A percentile compares a stretch with the other conserved stretches of the same genome.
These are phyloP conservation scores for Decapterus maruadsi DNA, from an alignment of 2,797 vertebrate species.

Conservation along the genomic window DNA sequence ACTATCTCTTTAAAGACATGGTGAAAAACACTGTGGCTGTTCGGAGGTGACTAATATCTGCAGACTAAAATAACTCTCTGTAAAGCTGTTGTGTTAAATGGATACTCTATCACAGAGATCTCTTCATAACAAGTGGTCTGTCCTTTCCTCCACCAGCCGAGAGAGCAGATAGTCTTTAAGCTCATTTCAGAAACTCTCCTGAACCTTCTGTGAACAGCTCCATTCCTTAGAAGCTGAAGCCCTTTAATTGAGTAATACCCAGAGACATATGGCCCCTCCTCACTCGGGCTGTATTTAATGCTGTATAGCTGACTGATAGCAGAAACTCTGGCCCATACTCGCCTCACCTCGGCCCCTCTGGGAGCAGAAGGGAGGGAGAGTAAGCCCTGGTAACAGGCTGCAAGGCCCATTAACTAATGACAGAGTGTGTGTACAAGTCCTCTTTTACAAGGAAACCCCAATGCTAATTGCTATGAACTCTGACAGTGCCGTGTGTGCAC, in stretches of 20 bases:
- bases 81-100: not conserved
- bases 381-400: slow-evolving; percentile 71
- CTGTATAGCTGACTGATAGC: slow-evolving; percentile 70
- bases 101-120: slow-evolving; percentile 26
- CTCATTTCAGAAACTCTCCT: slow-evolving; percentile 54
- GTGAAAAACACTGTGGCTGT: slow-evolving; percentile 13
- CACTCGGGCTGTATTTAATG: slow-evolving; percentile 66
- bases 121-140: slow-evolving; percentile 28
- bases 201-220: slow-evolving; percentile 42
- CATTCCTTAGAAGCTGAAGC: slow-evolving; percentile 59
- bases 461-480: slow-evolving; percentile 79
- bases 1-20: slow-evolving; percentile 24
- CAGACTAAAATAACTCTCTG: not conserved
- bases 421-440: slow-evolving; percentile 71
- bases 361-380: slow-evolving; percentile 64
- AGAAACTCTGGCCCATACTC: slow-evolving; percentile 62
- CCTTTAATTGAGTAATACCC: slow-evolving; percentile 73
- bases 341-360: slow-evolving; percentile 66
- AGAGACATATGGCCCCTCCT: slow-evolving; percentile 70
- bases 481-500: slow-evolving; percentile 47
- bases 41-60: slow-evolving; percentile 5
- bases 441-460: slow-evolving; percentile 72
- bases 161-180: slow-evolving; percentile 35
- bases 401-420: slow-evolving; percentile 84
- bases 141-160: slow-evolving; percentile 17